Base-by-base conservation (phyloP, 2,888 invertebrate species). In the Steinernema scapterisci region DNA sequence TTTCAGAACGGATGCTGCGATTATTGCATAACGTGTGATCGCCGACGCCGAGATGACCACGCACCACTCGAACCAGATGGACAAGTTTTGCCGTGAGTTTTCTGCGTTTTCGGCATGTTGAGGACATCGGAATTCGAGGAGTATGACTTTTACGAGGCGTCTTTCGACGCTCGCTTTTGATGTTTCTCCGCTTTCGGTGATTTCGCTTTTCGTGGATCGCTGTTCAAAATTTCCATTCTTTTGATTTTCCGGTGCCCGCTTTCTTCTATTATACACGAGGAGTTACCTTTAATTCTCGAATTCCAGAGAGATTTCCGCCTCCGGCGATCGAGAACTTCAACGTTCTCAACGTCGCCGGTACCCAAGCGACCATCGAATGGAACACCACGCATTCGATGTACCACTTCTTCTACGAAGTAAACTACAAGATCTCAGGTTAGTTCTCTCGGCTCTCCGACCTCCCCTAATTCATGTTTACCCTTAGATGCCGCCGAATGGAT, bases 351-450 rank as follows among this genome's bases (percentile, higher is more conserved):
- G 31, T 63, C 31, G 25, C 25, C 31, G 63, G 31, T 2, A 63
- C 63, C 2, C 63, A 63, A 5, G 63, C 63, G 31, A 31, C 31
- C 2, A 13, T 63, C 31, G 3, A 31, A 11, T 63, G 63, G 63
- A 63, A 27, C 31, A 31, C 31, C 16, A 27, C 63, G 3, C 27
- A 38, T 9, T 27, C 31, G 23, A 11, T 31, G 31, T 31, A 63
- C 19, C 63, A 31, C 16, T 63, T 63, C 31, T 27, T 63, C 63
- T 63, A 63, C 63, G 63, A 63, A 13, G 16, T 63, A 2, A 63
- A 25, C 38, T 63, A 63, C 63, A 63, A 63, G 63, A 63, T 63
- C 63, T 63, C 63, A 63, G 63, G 63, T 63, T 16, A 3, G 31
- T 6, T 9, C 54, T 3, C n/a, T n/a, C 52, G 16, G 48, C 48